These are phyloP conservation scores for Epizoanthus illoricatus DNA, from an alignment of 92 coral and sea anemone genomes.

Conservation along the genomic window DNA sequence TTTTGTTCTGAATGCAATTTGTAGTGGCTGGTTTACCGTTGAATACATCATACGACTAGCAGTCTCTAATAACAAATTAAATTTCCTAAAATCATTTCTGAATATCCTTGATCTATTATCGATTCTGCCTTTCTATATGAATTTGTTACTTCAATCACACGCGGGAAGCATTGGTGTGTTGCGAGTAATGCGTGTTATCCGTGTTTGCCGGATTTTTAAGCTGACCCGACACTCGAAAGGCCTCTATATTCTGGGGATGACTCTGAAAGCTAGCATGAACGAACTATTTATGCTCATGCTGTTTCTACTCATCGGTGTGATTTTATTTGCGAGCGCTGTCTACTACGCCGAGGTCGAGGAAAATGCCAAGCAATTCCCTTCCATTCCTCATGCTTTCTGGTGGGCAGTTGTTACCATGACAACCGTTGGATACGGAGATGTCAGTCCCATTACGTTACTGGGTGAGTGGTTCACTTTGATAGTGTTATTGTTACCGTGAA, in stretches of 20 bases:
- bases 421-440: conserved; percentile 97
- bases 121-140: conserved; percentile 86
- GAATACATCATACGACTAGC: conserved; percentile 78
- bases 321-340: conserved; percentile 90
- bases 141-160: conserved; percentile 48
- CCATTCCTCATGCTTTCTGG: conserved; percentile 97
- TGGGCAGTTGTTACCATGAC: conserved; percentile 99
- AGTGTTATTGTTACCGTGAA: too few relatives aligned
- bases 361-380: conserved; percentile 50
- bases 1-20: conserved; percentile 73
- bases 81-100: conserved; percentile 71
- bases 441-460: conserved; percentile 59
- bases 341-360: conserved; percentile 81
- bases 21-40: conserved; percentile 92
- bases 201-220: conserved; percentile 92
- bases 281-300: conserved; percentile 90
- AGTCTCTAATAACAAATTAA: conserved; percentile 73
- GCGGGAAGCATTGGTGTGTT: conserved; percentile 76
- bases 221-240: conserved; percentile 96
- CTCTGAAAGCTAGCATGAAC: conserved; percentile 85
- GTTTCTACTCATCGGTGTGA: conserved; percentile 88
- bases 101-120: conserved; percentile 88
- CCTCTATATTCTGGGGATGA: conserved; percentile 86
- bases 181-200: conserved; percentile 90
- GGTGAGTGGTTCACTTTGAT: conserved; percentile 54